These are phyloP conservation scores for Carlito syrichta DNA, from an alignment of 2,113 vertebrate genomes.

Conservation along the genomic window DNA sequence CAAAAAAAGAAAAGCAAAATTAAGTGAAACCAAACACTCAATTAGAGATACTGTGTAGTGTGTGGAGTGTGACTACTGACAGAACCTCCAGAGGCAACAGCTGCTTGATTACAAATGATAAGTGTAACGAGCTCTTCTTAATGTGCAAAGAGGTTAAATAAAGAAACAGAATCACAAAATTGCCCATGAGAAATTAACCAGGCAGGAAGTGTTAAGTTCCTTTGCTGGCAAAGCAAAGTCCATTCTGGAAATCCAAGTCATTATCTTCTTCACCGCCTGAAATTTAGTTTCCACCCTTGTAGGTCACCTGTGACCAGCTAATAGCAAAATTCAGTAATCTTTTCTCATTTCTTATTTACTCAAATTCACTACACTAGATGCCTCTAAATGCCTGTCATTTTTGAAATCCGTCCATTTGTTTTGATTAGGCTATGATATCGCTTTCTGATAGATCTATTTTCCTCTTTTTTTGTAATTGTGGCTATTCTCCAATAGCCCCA, in stretches of 20 bases:
- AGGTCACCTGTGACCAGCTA: neutral
- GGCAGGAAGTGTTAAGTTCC: constrained; percentile 50
- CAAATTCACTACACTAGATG: neutral
- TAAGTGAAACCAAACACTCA: neutral
- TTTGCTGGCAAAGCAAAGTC: neutral
- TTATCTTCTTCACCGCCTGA: neutral
- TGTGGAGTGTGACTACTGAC: neutral
- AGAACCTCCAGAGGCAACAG: constrained; percentile 38
- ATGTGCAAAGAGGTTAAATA: constrained; percentile 58
- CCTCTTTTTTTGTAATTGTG: neutral
- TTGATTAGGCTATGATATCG: neutral
- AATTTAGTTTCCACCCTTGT: neutral
- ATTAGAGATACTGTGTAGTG: neutral
- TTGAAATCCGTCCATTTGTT: neutral
- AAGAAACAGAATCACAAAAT: constrained; percentile 59
- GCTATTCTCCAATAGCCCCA: neutral
- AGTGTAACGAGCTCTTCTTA: constrained; percentile 45
- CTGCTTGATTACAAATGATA: constrained; percentile 59
- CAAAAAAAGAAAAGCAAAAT: neutral
- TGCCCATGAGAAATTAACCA: constrained; percentile 57
- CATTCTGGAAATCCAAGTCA: constrained; percentile 35
- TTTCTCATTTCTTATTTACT: neutral
- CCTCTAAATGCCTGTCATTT: neutral
- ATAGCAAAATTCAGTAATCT: neutral
- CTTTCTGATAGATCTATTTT: neutral